phyloP scores from a whole-genome alignment of 1,140 invertebrate genomes.

The Oedothorax gibbosus region DNA sequence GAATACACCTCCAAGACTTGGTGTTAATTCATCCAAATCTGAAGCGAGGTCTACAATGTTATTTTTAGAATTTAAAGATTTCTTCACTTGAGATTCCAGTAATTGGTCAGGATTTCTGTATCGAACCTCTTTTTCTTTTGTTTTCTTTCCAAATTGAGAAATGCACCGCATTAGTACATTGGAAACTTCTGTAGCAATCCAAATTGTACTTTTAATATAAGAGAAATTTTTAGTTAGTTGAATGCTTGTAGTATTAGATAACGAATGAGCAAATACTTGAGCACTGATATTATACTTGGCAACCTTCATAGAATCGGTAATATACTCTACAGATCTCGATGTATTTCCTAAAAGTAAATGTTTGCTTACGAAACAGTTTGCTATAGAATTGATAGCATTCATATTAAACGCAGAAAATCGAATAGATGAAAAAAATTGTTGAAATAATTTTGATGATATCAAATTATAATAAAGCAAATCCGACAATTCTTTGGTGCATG shows the following conservation, averaged over 20 bases:
- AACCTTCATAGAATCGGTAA: conserved; percentile 3
- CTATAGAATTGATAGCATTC: neutral
- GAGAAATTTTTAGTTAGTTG: neutral
- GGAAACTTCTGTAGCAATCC: neutral
- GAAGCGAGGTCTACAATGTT: neutral
- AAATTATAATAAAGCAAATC: conserved; percentile 37
- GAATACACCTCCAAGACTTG: neutral
- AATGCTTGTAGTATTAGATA: conserved; percentile 9
- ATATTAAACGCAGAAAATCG: neutral
- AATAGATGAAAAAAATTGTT: conserved; percentile 18
- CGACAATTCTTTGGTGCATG: conserved; percentile 20
- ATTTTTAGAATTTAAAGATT: conserved; percentile 11
- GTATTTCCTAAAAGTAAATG: neutral
- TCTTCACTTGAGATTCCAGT: neutral
- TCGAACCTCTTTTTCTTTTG: neutral
- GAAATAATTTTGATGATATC: conserved; percentile 39
- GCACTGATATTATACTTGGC: conserved; percentile 19
- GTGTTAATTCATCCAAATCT: neutral
- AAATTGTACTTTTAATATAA: conserved; percentile 3
- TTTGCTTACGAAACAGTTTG: conserved; percentile 29
- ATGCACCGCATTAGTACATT: conserved; percentile 26
- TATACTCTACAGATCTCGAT: neutral
- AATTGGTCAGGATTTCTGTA: neutral
- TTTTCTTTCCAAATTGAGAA: conserved; percentile 7
- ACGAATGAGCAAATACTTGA: conserved; percentile 12